Conservation (phyloP, 2,797 vertebrate genomes). For the Lepilemur ruficaudatus region DNA sequence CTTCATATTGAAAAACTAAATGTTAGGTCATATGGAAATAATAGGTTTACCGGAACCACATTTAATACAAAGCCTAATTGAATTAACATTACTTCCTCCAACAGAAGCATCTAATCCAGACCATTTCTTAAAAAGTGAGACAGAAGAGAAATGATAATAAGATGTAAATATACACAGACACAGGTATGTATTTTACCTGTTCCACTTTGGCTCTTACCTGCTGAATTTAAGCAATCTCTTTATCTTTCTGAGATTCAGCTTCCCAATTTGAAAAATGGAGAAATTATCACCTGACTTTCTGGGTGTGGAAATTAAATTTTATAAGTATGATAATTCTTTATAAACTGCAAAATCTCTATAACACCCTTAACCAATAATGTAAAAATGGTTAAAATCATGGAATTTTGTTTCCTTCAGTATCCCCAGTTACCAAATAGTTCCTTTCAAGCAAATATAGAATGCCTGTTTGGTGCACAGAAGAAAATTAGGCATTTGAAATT, state of each 20-base stretch:
- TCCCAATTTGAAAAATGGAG: not conserved
- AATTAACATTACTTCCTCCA: not conserved
- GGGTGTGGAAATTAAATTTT: not conserved
- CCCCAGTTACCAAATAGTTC: not conserved
- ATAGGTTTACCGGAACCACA: not conserved
- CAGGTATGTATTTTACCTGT: not conserved
- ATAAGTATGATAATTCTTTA: not conserved
- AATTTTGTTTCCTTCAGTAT: not conserved
- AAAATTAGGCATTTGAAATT: not conserved
- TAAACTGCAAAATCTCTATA: not conserved
- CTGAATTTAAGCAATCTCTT: not conserved
- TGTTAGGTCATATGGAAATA: not conserved
- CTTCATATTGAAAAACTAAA: not conserved
- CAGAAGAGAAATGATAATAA: constrained; percentile 23
- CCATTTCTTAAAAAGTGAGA: not conserved
- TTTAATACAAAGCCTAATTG: not conserved
- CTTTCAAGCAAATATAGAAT: not conserved
- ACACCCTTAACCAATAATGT: not conserved
- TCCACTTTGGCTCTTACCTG: not conserved
- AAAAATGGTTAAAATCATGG: not conserved
- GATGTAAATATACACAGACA: not conserved
- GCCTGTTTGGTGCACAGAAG: not conserved
- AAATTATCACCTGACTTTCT: not conserved
- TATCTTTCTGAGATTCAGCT: not conserved
- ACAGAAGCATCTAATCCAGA: not conserved